Evolutionary conservation across 2,888 invertebrate species (phyloP).

Genomic region (Barypeithes pellucidus): DNA sequence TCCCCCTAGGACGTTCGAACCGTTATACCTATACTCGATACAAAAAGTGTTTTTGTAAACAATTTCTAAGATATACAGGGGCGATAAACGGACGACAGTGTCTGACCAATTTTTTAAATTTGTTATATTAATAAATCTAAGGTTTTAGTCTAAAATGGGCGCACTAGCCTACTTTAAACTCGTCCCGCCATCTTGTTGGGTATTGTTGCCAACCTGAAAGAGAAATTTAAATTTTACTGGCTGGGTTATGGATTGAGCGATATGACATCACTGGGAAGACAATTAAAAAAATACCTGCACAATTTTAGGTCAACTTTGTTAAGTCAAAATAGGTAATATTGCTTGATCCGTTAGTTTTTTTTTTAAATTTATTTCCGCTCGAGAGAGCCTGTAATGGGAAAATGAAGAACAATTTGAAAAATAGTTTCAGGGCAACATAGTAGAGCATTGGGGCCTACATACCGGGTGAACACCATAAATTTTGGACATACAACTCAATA

Average conservation of each 20-base stretch:
- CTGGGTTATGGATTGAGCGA: too few relatives aligned
- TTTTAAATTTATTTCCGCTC: too few relatives aligned
- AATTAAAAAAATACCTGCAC: conserved; percentile 16
- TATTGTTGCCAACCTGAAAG: conserved; percentile 67
- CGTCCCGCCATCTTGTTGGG: conserved; percentile 68
- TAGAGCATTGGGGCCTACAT: too few relatives aligned
- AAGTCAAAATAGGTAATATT: too few relatives aligned
- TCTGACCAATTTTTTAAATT: conserved; percentile 67
- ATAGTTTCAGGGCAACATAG: too few relatives aligned
- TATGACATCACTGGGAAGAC: too few relatives aligned
- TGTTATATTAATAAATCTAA: conserved; percentile 68
- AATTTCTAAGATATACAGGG: conserved; percentile 35
- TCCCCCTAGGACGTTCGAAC: conserved; percentile 8
- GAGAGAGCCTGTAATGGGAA: too few relatives aligned
- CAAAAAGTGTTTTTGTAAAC: conserved; percentile 35
- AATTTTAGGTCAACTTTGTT: too few relatives aligned
- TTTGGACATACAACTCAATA: too few relatives aligned
- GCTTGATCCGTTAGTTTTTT: too few relatives aligned
- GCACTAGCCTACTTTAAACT: conserved; percentile 67
- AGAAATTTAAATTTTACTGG: conserved; percentile 35
- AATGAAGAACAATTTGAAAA: too few relatives aligned
- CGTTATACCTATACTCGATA: conserved; percentile 29
- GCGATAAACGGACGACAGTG: conserved; percentile 56
- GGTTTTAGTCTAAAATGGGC: conserved; percentile 66
- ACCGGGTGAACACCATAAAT: too few relatives aligned